Evolutionary conservation across 2,888 invertebrate genomes (phyloP), one percentile per base, ranked within the genome.

Genomic region (Venusia cambrica): DNA sequence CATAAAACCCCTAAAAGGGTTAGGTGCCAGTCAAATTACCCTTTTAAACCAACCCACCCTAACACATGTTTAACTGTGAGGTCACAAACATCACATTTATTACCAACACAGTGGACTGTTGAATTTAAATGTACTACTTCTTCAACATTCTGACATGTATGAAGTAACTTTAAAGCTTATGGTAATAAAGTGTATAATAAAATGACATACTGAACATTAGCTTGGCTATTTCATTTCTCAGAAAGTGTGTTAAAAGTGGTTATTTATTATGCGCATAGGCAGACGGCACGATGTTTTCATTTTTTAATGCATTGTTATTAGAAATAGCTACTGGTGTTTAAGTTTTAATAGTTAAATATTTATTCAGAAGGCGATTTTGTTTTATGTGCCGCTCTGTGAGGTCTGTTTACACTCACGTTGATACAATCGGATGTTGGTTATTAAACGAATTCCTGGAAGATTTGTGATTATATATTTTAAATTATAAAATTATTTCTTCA

Each of bases 311-410:
- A 70, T 68, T 65, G 68, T 71, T 71, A 58, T 58, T 62, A 57
- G 55, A 56, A 54, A 54, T 55, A 45, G 73, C 72, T 70, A 71
- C 73, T 65, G 65, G 70, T 68, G 62, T 68, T 71, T 66, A 55
- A 62, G 56, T 64, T 61, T 56, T 54, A 62, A 57, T 61, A 49
- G 54, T 58, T 53, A 63, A 66, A 69, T 65, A 65, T 64, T 69
- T 69, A 69, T 72, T 66, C 66, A 51, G 57, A 46, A 38, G 53
- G 52, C 52, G 57, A 58, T 57, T 67, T 57, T 56, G 57, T 62
- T 57, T 60, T 62, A 57, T 55, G 59, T 56, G 54, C 54, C 61
- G 44, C 48, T 44, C 21, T 67, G 71, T 71, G 72, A 50, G 72
- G 71, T 71, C 72, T 40, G 10, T 33, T 18, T 26, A 25, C 31